Evolutionary conservation across 2,797 vertebrate genomes (phyloP), one percentile per base, ranked within the genome.

Genomic region (Oreochromis mossambicus): DNA sequence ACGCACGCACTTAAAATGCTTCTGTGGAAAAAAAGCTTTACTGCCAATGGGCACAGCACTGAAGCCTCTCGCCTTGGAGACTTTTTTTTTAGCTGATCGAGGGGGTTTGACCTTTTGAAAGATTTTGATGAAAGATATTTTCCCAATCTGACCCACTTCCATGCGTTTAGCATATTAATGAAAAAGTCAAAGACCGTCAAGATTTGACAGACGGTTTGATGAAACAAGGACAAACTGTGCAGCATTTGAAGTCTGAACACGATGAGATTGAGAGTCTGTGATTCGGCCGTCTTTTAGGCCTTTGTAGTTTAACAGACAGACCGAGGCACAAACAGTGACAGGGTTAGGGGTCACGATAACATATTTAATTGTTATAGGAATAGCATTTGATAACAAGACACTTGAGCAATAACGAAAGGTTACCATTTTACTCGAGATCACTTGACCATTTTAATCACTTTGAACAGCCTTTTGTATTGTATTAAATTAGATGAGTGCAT

Each of bases 141-240:
- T 41, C 81, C 85, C 79, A 78, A 76, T 77, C 58, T 85, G 78
- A 89, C 86, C 87, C 82, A 86, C n/a, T 93, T 92, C 34, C 17
- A n/a, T 58, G 61, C 11, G 11, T 89, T 93, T 79, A 89, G 86
- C 86, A 89, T 86, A 81, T 83, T 79, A 84, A 91, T 79, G 51
- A 79, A 80, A 88, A 90, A 83, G 73, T 55, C 61, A 80, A 32
- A 78, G 68, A 68, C 10, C 17, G 5, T 77, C 58, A 63, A 63
- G 19, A 63, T 36, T 36, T 63, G 78, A 89, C 43, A 56, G 88
- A 83, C 61, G 73, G 68, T 78, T 82, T 68, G 54, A 82, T 24
- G 84, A 80, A 91, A 89, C 76, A 88, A 79, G 78, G 61, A 41
- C 84, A 85, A 85, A 83, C 43, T 34, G 54, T 26, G 88, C 58